Evolutionary conservation across 2,888 invertebrate genomes (phyloP), one percentile per base, ranked within the genome.

Genomic region (Physocephala rufipes): DNA sequence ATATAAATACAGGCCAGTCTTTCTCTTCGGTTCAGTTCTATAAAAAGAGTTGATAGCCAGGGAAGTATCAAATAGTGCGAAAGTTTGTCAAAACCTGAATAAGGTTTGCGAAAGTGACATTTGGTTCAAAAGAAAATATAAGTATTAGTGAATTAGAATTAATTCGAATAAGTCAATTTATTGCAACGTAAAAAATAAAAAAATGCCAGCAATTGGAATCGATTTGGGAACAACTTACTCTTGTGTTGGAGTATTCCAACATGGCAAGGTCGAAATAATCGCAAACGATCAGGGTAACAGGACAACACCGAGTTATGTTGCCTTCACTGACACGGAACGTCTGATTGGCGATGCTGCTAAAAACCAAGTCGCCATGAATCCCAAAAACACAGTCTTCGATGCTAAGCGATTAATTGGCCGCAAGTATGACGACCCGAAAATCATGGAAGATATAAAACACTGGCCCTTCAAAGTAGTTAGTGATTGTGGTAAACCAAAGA

Each of bases 391-490:
- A 78, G 93, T 95, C 81, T 94, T 94, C 86, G 98, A 98, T 90
- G 97, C 96, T 79, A 93, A 97, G 87, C 93, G 97, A 85, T 89
- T 97, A 82, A 96, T 97, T 87, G 97, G 82, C 93, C 92, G 97
- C 80, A 93, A 93, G 80, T 97, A 92, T 85, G 92, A 93, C 79
- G 96, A 96, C 86, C 87, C 89, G 62, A 92, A 94, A 30, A 95
- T 98, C 69, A 96, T 96, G 87, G 91, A 90, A 70, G 96, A 97
- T 85, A 93, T 96, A 90, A 95, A 96, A 87, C 94, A 94, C 87
- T 97, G 96, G 93, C 96, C 97, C 63, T 97, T 97, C 84, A 94
- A 93, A 84, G 95, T 96, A 7, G 87, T 93, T 81, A 93, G 89
- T 84, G 93, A 93, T 82, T 90, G 90, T 73, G 91, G 93, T 66